Evolutionary conservation across 2,797 vertebrate genomes (phyloP).

Genomic region (Pogoniulus pusillus): DNA sequence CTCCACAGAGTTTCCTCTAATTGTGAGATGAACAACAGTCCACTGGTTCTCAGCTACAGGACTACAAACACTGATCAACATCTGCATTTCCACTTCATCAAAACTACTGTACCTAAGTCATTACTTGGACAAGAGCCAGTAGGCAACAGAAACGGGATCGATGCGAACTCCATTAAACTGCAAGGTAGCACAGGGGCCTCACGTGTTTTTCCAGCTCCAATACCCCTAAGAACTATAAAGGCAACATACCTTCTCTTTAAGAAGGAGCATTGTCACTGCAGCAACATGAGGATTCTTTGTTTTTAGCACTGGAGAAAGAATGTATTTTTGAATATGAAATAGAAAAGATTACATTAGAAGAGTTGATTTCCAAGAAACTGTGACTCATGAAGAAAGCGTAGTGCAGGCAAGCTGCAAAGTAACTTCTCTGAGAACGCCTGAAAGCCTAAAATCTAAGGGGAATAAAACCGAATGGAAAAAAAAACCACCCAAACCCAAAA

Average conservation of each 20-base stretch:
- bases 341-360: neutral
- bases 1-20: neutral
- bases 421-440: neutral
- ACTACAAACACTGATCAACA: neutral
- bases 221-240: neutral
- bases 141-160: neutral
- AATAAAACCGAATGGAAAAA: neutral
- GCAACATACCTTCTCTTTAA: neutral
- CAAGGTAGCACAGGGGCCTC: rapidly evolving
- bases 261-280: neutral
- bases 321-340: neutral
- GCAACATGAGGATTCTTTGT: neutral
- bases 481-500: neutral
- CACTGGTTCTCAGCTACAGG: neutral
- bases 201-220: neutral
- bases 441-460: neutral
- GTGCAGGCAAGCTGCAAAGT: neutral
- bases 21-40: neutral
- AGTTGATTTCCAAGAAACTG: neutral
- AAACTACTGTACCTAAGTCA: neutral
- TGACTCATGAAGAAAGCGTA: neutral
- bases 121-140: neutral
- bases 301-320: neutral
- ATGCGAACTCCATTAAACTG: neutral
- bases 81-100: neutral